phyloP scores from a whole-genome alignment of 2,888 invertebrate genomes.

The Enchytraeus crypticus region DNA sequence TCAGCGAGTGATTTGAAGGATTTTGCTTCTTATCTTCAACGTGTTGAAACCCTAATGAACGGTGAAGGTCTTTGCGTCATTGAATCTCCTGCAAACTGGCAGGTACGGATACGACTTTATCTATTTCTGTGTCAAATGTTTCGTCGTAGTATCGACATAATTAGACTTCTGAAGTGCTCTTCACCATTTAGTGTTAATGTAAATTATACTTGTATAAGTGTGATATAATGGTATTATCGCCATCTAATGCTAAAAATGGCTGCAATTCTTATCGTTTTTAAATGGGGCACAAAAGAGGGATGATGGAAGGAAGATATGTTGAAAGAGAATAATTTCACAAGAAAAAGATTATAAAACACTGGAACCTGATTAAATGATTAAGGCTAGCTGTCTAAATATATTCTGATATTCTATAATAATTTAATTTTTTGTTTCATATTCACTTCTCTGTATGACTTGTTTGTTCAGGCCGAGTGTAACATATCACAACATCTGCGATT shows the following conservation, averaged over 20 bases:
- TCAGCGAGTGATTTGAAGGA: conserved; percentile 75
- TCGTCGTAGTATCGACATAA: not conserved
- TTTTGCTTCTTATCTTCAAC: conserved; percentile 73
- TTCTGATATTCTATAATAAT: not conserved
- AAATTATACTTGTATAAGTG: too few relatives aligned
- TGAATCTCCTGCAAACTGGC: conserved; percentile 61
- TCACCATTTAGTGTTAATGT: not conserved
- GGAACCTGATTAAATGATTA: too few relatives aligned
- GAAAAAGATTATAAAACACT: too few relatives aligned
- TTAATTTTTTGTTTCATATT: not conserved
- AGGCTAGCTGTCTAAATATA: too few relatives aligned
- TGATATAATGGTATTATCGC: too few relatives aligned
- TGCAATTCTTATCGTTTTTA: too few relatives aligned
- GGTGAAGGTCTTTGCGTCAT: conserved; percentile 79
- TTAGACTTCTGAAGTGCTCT: not conserved
- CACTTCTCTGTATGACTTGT: not conserved
- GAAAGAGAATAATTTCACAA: too few relatives aligned
- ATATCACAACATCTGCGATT: conserved; percentile 77
- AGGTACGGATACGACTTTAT: conserved; percentile 28
- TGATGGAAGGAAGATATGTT: too few relatives aligned
- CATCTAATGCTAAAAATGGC: too few relatives aligned
- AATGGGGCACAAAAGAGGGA: too few relatives aligned
- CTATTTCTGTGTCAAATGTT: not conserved
- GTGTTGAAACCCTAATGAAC: conserved; percentile 66
- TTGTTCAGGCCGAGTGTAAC: conserved; percentile 64